Evolutionary conservation across 1,140 invertebrate species (phyloP), one percentile per base, ranked within the genome.

Genomic region (Heliconius hermathena): DNA sequence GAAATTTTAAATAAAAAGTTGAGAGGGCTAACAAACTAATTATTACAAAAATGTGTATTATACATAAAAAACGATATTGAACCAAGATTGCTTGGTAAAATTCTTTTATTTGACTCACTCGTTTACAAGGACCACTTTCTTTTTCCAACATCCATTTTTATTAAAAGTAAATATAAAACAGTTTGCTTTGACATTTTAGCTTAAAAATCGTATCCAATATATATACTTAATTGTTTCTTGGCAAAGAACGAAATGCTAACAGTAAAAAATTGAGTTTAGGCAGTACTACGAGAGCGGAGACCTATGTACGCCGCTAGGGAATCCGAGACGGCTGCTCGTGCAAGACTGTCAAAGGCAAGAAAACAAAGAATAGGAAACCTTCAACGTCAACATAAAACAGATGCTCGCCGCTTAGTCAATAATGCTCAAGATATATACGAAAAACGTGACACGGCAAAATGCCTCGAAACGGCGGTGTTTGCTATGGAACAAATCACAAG

Each of bases 401-500:
- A 93, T 54, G 91, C 91, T 2, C 84, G 85, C 18, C 87, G 92
- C 1, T 84, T 94, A 6, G 75, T 94, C 9, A 73, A 82, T 18
- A 84, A 86, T 46, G 85, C 90, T 29, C 80, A 88, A 70, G 80
- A 79, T 2, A 77, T 87, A 33, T 84, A 82, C 20, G 85, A 92
- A 33, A 81, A 89, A 83, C 84, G 84, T 52, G 89, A 94, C 52
- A 93, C 93, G 0, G 75, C 81, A 3, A 94, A 89, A 81, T 93
- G 91, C 77, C 66, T 94, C 20, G 93, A 94, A 82, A 75, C 84
- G 8, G 91, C 90, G 1, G 89, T 93, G 78, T 94, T 93, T 74
- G 93, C 82, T 6, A 89, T 94, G 85, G 89, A 94, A 78, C 91
- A 91, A 83, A 92, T 94, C 74, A 74, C 87, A 22, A 88, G 87